Evolutionary conservation across 2,797 vertebrate species (phyloP).

Genomic region (Syngnathus rostellatus): DNA sequence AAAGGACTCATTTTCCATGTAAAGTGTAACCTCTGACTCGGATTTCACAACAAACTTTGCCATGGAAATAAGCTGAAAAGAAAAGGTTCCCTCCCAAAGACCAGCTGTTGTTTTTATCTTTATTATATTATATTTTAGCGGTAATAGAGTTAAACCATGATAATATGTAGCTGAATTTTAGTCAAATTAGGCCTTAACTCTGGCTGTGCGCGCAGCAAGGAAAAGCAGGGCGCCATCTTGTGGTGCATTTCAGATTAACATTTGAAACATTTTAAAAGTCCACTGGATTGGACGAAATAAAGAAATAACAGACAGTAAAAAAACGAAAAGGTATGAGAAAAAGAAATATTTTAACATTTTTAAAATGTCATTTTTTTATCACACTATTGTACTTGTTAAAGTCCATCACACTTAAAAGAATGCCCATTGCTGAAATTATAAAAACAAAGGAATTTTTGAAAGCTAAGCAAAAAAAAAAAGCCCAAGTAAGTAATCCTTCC

Average conservation of each 20-base stretch:
- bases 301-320: background rate
- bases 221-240: background rate
- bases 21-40: background rate
- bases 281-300: background rate
- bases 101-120: background rate
- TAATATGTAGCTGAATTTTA: background rate
- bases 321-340: background rate
- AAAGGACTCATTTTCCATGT: background rate
- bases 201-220: background rate
- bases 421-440: background rate
- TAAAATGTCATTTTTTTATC: background rate
- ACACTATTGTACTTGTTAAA: background rate
- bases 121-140: background rate
- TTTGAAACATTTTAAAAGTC: background rate
- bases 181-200: too few relatives aligned
- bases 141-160: background rate
- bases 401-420: background rate
- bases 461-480: slow-evolving; percentile 29
- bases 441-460: background rate
- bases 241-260: background rate
- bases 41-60: background rate
- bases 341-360: background rate
- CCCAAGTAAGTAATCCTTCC: slow-evolving; percentile 47
- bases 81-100: background rate
- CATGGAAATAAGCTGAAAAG: background rate